These are phyloP conservation scores for Ciconia boyciana DNA, from an alignment of 2,113 vertebrate species.

Conservation along the genomic window DNA sequence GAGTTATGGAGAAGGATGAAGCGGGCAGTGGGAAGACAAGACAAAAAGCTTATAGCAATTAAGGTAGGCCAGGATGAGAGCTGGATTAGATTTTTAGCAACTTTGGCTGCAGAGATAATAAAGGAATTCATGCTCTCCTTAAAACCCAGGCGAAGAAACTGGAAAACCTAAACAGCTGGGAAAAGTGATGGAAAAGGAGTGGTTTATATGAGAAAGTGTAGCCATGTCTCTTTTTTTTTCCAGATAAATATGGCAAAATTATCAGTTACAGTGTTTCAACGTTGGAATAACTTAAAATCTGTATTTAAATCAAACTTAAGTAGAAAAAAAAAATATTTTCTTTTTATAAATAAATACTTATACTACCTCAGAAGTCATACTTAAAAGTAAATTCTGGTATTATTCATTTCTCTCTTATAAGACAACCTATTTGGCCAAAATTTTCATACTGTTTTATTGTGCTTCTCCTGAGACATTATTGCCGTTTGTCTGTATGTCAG, in stretches of 20 bases:
- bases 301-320: neutral
- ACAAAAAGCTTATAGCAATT: neutral
- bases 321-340: neutral
- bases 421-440: neutral
- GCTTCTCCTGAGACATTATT: neutral
- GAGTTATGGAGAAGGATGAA: neutral
- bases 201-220: neutral
- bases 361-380: neutral
- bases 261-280: neutral
- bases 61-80: neutral
- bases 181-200: neutral
- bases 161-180: neutral
- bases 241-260: neutral
- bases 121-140: neutral
- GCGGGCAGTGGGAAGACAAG: neutral
- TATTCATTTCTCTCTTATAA: neutral
- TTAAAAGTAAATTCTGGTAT: neutral
- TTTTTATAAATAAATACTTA: neutral
- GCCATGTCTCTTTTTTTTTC: neutral
- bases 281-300: neutral
- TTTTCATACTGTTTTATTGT: neutral
- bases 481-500: neutral
- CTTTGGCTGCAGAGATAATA: neutral
- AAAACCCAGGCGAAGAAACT: neutral
- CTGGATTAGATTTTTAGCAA: neutral